These are phyloP conservation scores for Heliconius cydno DNA, from an alignment of 2,888 invertebrate species.

Conservation along the genomic window DNA sequence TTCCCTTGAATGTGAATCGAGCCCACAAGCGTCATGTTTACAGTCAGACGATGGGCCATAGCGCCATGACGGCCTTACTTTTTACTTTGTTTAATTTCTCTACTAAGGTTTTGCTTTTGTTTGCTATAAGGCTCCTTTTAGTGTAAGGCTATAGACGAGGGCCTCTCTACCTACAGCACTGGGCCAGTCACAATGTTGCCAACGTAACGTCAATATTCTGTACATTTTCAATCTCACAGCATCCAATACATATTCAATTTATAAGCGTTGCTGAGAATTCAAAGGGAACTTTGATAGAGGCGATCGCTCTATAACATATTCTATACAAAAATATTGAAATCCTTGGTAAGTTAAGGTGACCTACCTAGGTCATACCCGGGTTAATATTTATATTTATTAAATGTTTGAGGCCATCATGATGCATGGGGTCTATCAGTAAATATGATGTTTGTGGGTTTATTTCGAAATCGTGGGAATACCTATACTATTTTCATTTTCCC, in stretches of 20 bases:
- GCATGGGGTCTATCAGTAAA: neutral
- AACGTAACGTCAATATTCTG: neutral
- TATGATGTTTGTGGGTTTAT: no score
- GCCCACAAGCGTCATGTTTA: neutral
- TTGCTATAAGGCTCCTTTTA: no score
- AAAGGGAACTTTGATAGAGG: conserved; percentile 6
- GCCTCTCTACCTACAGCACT: no score
- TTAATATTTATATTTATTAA: neutral
- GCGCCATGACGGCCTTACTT: no score
- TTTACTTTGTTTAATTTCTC: neutral
- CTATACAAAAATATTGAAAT: neutral
- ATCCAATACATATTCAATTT: conserved; percentile 16
- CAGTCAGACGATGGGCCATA: no score
- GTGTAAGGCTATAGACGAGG: no score
- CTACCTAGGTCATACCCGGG: neutral
- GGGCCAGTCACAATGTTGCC: neutral
- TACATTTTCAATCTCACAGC: conserved; percentile 1
- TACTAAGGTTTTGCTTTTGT: neutral
- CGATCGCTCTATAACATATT: neutral
- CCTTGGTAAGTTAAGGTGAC: neutral
- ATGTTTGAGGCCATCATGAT: neutral
- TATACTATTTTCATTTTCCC: no score
- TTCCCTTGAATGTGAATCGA: neutral
- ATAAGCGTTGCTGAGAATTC: conserved; percentile 14
- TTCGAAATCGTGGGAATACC: no score